phyloP scores from a whole-genome alignment of 2,797 vertebrate genomes.

The Champsocephalus esox region DNA sequence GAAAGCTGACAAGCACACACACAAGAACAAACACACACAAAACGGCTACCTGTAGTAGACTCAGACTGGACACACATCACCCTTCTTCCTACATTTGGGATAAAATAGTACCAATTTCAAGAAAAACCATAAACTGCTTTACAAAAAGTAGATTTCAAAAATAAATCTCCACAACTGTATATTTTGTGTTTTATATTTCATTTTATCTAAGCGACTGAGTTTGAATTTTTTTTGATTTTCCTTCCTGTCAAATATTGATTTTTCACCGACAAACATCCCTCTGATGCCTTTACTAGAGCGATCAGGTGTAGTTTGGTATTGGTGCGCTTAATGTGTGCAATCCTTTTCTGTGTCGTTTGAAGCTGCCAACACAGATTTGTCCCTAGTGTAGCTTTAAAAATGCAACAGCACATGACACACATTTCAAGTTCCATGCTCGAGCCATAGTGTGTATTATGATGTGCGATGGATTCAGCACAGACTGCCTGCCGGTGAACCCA shows the following conservation, averaged over 20 bases:
- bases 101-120: not conserved
- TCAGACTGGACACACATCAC: not conserved
- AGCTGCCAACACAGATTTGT: slow-evolving; percentile 2
- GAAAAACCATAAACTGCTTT: not conserved
- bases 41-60: not conserved
- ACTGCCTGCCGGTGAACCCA: slow-evolving; percentile 29
- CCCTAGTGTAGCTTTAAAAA: slow-evolving; percentile 15
- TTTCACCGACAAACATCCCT: not conserved
- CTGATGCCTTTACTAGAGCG: not conserved
- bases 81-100: not conserved
- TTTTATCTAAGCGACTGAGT: not conserved
- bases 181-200: not conserved
- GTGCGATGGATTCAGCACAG: slow-evolving; percentile 28
- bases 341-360: slow-evolving; percentile 19
- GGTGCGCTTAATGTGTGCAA: slow-evolving; percentile 1
- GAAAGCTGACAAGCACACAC: slow-evolving; percentile 9
- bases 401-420: slow-evolving; percentile 7
- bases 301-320: not conserved
- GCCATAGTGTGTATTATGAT: slow-evolving; percentile 6
- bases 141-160: not conserved
- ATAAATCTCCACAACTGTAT: not conserved
- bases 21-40: not conserved
- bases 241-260: not conserved
- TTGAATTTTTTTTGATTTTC: not conserved
- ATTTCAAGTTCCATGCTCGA: slow-evolving; percentile 8